Conservation (phyloP, 2,113 vertebrate genomes). For the Melanostigma gelatinosum region DNA sequence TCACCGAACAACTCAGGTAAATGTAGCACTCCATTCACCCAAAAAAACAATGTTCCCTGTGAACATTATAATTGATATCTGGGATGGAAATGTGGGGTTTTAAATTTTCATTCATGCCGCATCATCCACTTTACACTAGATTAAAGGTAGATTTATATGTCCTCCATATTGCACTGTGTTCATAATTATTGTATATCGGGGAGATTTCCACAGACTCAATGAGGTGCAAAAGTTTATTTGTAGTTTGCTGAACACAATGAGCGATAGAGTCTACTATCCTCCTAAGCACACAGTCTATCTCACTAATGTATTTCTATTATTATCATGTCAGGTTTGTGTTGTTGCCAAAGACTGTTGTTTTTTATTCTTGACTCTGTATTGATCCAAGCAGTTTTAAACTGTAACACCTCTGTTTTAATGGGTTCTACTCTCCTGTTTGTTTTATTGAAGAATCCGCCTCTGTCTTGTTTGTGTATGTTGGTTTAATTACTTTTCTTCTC, state of each 20-base stretch:
- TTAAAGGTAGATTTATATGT: too few relatives aligned
- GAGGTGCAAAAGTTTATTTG: not conserved
- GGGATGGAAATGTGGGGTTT: not conserved
- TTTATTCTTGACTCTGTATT: not conserved
- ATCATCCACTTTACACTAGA: not conserved
- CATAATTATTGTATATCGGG: not conserved
- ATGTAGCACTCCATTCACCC: not conserved
- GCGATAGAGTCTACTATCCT: not conserved
- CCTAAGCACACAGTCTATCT: not conserved
- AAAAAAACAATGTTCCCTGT: not conserved
- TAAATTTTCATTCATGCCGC: not conserved
- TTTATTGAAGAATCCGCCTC: slow-evolving; percentile 52
- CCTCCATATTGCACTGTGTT: not conserved
- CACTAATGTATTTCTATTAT: slow-evolving; percentile 11
- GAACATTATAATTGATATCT: not conserved
- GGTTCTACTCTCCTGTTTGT: slow-evolving; percentile 26
- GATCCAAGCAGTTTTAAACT: slow-evolving; percentile 28
- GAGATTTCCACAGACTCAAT: slow-evolving; percentile 4
- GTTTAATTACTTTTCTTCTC: slow-evolving; percentile 63
- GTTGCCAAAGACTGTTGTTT: slow-evolving; percentile 9
- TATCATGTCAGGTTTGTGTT: slow-evolving; percentile 21
- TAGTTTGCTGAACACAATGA: not conserved
- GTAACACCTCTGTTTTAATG: slow-evolving; percentile 24
- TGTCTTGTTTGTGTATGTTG: slow-evolving; percentile 51
- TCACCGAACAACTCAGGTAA: not conserved